phyloP scores from a whole-genome alignment of 2,888 invertebrate genomes.

The Nomada goodeniana region DNA sequence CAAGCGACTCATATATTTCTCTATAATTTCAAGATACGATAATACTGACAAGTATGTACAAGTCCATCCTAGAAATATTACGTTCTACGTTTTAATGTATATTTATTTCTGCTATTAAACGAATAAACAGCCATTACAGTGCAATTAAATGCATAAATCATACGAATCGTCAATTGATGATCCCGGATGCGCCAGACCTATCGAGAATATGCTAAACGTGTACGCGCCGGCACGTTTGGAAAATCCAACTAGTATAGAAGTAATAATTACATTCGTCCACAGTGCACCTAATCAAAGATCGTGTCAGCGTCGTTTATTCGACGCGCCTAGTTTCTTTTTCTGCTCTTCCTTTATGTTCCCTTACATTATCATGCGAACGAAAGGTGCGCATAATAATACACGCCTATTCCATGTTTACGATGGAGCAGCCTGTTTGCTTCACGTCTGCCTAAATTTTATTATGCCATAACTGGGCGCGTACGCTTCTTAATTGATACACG shows the following conservation, averaged over 20 bases:
- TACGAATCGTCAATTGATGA: slow-evolving; percentile 7
- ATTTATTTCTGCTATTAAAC: not conserved
- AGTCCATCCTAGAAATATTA: not conserved
- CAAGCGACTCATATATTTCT: too few species aligned
- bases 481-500: not conserved
- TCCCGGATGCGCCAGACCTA: slow-evolving; percentile 24
- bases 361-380: not conserved
- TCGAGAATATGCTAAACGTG: slow-evolving; percentile 15
- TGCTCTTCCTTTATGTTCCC: not conserved
- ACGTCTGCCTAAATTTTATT: not conserved
- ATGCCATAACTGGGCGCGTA: not conserved
- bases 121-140: not conserved
- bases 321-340: not conserved
- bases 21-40: not conserved
- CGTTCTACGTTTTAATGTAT: not conserved
- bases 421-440: not conserved
- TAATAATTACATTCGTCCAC: slow-evolving; percentile 18
- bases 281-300: not conserved
- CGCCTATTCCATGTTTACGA: too few species aligned
- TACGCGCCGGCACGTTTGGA: slow-evolving; percentile 1
- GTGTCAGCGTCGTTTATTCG: not conserved
- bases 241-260: slow-evolving; percentile 12
- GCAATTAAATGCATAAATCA: slow-evolving; percentile 1
- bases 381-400: not conserved
- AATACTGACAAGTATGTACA: not conserved